These are phyloP conservation scores for Globodera rostochiensis DNA, from an alignment of 1,140 invertebrate genomes.

Conservation along the genomic window DNA sequence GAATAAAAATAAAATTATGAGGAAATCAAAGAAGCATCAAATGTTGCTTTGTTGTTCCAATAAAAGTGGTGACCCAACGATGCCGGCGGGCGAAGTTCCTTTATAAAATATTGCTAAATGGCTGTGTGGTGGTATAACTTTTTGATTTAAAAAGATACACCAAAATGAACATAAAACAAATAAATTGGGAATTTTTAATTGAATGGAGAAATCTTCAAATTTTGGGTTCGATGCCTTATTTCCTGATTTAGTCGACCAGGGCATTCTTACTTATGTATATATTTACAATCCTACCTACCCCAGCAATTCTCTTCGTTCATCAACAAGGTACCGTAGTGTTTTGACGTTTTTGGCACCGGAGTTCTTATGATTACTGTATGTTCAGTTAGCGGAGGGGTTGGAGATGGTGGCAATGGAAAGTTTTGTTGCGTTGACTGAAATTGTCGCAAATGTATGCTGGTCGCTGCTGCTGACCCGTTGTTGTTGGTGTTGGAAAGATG, in stretches of 20 bases:
- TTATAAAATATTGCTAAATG: neutral
- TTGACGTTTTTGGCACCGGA: neutral
- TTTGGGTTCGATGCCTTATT: no score
- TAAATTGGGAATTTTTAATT: no score
- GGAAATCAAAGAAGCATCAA: neutral
- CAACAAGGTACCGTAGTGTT: neutral
- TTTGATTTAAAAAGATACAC: neutral
- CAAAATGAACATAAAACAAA: no score
- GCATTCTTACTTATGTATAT: no score
- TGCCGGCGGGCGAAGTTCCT: neutral
- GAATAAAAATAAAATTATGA: no score
- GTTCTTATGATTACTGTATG: neutral
- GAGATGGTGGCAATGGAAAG: no score
- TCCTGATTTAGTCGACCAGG: no score
- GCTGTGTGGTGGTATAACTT: neutral
- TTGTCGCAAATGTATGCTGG: neutral
- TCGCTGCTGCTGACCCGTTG: neutral
- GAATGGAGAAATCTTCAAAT: no score
- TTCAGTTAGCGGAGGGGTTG: neutral
- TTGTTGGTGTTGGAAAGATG: no score
- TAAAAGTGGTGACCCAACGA: neutral
- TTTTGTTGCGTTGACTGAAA: neutral
- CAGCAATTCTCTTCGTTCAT: neutral
- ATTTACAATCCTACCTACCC: neutral
- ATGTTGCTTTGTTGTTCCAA: constrained; percentile 1